Evolutionary conservation across 1,140 invertebrate genomes (phyloP), one percentile per base, ranked within the genome.

Genomic region (Drosophila parabipectinata): DNA sequence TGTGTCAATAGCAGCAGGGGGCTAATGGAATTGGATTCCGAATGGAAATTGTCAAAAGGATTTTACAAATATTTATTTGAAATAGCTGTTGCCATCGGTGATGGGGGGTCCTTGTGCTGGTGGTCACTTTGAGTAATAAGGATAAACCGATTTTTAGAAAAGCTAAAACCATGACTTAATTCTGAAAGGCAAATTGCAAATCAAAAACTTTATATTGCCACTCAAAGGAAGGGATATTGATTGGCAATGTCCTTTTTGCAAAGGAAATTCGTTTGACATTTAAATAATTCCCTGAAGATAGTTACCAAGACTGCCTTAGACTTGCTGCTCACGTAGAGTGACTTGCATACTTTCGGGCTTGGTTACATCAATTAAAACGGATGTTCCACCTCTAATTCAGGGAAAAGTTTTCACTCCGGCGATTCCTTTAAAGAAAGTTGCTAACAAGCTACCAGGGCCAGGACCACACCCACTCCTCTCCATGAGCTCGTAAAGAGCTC

Each of bases 1-100:
- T 78, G 50, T 78, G 76, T 78, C 76, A 78, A 78, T 78, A 72
- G 67, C 56, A 74, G 39, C 53, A 64, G 75, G 45, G 28, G 52
- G 76, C 76, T 78, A 78, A 78, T 78, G 75, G 76, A 72, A 78
- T 78, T 67, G 67, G 51, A 78, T 78, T 78, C 51, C 68, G 77
- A 78, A 78, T 78, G 71, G 56, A 68, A 69, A 68, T 56, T 37
- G 63, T 71, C 63, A 41, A 78, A 73, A 59, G 74, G 34, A 56
- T 52, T 60, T 45, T 47, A 72, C 75, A 77, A 78, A 78, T 72
- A 78, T 78, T 78, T 78, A 66, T 77, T 72, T 78, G 56, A 66
- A 77, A 56, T 47, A 30, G 41, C 62, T 24, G 10, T 53, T 18
- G 7, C 2, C 18, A 18, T 18, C 10, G 4, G 9, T 48, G 34